These are phyloP conservation scores for Phortica variegata DNA, from an alignment of 1,140 invertebrate genomes.

Conservation along the genomic window DNA sequence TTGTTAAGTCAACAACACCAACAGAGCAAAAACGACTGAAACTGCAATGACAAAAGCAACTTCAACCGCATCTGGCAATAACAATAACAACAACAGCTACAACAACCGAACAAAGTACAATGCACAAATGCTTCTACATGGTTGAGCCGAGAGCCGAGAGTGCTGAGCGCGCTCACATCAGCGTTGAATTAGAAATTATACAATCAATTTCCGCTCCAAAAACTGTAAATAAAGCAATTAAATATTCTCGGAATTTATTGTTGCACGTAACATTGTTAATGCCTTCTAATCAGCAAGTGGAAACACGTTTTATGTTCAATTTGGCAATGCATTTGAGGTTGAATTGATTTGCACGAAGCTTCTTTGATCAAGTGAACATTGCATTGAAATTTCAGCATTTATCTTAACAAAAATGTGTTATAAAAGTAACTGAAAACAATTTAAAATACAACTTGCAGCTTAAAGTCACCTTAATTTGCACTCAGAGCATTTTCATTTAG, in stretches of 20 bases:
- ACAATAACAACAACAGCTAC: too few relatives aligned
- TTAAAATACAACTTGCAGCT: too few relatives aligned
- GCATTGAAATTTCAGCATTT: conserved; percentile 16
- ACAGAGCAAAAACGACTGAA: too few relatives aligned
- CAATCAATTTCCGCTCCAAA: conserved; percentile 53
- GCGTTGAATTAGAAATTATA: conserved; percentile 44
- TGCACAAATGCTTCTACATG: conserved; percentile 9
- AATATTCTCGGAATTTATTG: conserved; percentile 26
- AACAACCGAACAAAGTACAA: too few relatives aligned
- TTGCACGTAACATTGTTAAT: too few relatives aligned
- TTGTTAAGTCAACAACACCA: too few relatives aligned
- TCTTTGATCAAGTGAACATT: not conserved
- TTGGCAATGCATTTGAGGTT: conserved; percentile 6
- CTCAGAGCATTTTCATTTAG: too few relatives aligned
- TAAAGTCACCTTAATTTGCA: too few relatives aligned
- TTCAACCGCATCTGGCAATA: not conserved
- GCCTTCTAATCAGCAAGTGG: conserved; percentile 28
- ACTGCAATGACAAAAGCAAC: conserved; percentile 3
- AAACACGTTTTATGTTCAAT: conserved; percentile 22
- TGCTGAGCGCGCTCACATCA: conserved; percentile 28
- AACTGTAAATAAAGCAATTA: conserved; percentile 32
- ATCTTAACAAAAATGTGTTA: not conserved
- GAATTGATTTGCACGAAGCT: not conserved
- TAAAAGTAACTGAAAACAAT: conserved; percentile 16
- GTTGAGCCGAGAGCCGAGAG: conserved; percentile 7